Conservation (phyloP, 2,797 vertebrate species). For the Anguilla pacifica region DNA sequence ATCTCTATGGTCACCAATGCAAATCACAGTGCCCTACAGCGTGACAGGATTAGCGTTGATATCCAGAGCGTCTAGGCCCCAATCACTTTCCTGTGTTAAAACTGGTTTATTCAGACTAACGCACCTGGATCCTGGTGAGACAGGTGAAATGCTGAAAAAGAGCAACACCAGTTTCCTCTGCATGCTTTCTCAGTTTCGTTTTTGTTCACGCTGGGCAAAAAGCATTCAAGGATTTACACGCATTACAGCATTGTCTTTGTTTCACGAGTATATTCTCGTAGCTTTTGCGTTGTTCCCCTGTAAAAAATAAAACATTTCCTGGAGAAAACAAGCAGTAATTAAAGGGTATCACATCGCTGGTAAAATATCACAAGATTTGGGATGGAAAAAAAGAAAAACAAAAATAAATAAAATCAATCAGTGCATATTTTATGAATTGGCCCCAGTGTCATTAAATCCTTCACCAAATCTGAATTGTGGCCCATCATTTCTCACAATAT, state of each 20-base stretch:
- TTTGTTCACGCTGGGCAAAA: not conserved
- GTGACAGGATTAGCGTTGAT: not conserved
- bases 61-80: not conserved
- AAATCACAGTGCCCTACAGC: not conserved
- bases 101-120: not conserved
- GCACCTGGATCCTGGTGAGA: not conserved
- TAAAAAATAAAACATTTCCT: not conserved
- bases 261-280: not conserved
- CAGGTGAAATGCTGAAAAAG: not conserved
- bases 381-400: too few relatives aligned
- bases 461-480: not conserved
- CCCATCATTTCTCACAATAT: not conserved
- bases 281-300: not conserved
- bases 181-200: not conserved
- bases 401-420: not conserved
- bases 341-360: not conserved
- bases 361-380: not conserved
- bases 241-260: not conserved
- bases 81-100: not conserved
- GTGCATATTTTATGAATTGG: not conserved
- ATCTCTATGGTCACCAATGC: not conserved
- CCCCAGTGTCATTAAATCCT: not conserved
- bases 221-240: not conserved
- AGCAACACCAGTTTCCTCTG: not conserved
- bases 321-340: not conserved